Percentiles rank a stretch among this genome's conserved stretches.
These are phyloP conservation scores for Gymnoscopelus braueri DNA, from an alignment of 2,797 vertebrate species.

Conservation along the genomic window DNA sequence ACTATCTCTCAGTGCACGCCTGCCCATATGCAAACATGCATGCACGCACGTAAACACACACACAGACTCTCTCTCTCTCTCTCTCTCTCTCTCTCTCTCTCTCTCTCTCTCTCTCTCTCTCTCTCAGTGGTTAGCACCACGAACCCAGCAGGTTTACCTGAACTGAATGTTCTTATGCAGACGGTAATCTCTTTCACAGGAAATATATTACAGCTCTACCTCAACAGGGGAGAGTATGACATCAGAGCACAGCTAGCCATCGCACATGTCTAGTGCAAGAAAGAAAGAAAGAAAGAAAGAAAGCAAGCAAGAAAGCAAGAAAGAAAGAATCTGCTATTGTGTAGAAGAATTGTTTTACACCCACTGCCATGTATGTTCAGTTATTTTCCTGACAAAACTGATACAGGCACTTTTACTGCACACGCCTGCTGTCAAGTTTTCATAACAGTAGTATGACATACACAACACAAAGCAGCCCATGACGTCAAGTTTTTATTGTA, in stretches of 20 bases:
- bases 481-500: too few relatives aligned
- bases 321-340: too few relatives aligned
- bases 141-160: conserved; percentile 23
- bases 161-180: conserved; percentile 25
- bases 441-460: too few relatives aligned
- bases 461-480: too few relatives aligned
- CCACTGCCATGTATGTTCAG: too few relatives aligned
- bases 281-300: conserved; percentile 9
- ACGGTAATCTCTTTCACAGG: conserved; percentile 33
- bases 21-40: conserved; percentile 1
- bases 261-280: conserved; percentile 2
- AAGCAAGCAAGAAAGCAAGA: too few relatives aligned
- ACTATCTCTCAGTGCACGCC: conserved; percentile 25
- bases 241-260: conserved; percentile 37
- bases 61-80: not conserved
- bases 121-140: not conserved
- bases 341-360: not conserved
- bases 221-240: conserved; percentile 27
- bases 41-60: conserved; percentile 4
- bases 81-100: too few relatives aligned
- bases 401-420: too few relatives aligned
- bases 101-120: not conserved
- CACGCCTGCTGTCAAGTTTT: too few relatives aligned
- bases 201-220: conserved; percentile 22
- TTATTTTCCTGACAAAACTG: too few relatives aligned